Base-by-base conservation (phyloP, 2,888 invertebrate genomes). In the Macrophya alboannulata region DNA sequence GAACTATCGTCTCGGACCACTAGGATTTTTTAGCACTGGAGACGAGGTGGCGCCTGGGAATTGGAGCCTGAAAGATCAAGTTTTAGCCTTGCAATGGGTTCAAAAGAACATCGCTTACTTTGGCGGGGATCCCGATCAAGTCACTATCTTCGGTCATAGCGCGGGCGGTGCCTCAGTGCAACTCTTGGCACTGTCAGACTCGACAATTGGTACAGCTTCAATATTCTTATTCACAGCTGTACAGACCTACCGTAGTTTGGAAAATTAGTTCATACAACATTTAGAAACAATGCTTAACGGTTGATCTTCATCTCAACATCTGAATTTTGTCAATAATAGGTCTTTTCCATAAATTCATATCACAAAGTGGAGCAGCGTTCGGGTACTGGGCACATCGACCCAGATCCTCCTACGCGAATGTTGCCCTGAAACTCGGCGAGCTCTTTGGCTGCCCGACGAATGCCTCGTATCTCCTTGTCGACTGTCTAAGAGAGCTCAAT, bases 1-100 rank as follows among this genome's bases (percentile, higher is more conserved):
- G 2, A 91, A 92, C 86, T 92, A 91, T 84, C 89, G 92, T 37
- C 68, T 91, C 12, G 91, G 91, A 55, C 88, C 92, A 48, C 90
- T 92, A 82, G 92, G 92, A 37, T 84, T 84, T 43, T 59, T 84
- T 12, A 76, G 84, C 25, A 84, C 84, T 21, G 84, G 74, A 55
- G 84, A 76, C 72, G 84, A 84, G 15, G 76, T 76, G 1, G 84
- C 84, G 9, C 59, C 76, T 9, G 84, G 84, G 4, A 84, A 84
- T 55, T 84, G 84, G 84, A 76, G 76, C 5, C 59, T 84, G 5
- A 84, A 84, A 31, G 84, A 84, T 76, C 84, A 84, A 37, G 84
- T 51, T 3, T n/a, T 48, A 10, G 71, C 84, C 31, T 48, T 84
- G 72, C 71, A 72, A 25, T 84, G 84, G 84, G 84, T 84, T 4